These are phyloP conservation scores for Oryzias curvinotus DNA, from an alignment of 2,113 vertebrate species.

Conservation along the genomic window DNA sequence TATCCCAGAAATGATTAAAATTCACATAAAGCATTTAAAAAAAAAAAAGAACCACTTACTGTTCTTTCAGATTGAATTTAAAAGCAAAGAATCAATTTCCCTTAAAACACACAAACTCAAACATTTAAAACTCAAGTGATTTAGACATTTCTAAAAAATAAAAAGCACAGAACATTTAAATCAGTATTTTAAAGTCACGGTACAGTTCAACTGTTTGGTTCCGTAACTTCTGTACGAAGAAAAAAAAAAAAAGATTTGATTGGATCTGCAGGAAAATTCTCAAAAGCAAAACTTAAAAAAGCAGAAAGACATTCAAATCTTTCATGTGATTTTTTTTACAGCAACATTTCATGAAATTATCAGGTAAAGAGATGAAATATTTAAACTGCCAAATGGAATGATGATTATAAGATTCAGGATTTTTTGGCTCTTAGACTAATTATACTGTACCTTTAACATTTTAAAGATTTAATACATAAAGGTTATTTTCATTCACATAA, in stretches of 20 bases:
- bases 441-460: conserved; percentile 50
- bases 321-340: too few species aligned
- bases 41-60: too few species aligned
- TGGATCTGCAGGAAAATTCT: conserved; percentile 6
- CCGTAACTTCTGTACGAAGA: conserved; percentile 41
- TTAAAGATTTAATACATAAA: background rate
- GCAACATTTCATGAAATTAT: too few species aligned
- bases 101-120: background rate
- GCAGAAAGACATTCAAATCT: background rate
- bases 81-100: background rate
- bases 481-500: conserved; percentile 2
- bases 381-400: too few species aligned
- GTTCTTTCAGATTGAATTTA: background rate
- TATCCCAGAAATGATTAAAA: conserved; percentile 1
- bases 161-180: conserved; percentile 18
- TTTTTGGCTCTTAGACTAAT: too few species aligned
- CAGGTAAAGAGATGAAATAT: too few species aligned
- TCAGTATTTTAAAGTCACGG: conserved; percentile 19
- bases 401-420: too few species aligned
- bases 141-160: conserved; percentile 9
- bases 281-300: conserved; percentile 18
- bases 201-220: conserved; percentile 14
- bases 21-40: too few species aligned
- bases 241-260: conserved; percentile 23
- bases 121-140: conserved; percentile 12